Percentiles rank a stretch among this genome's conserved stretches.
Conservation (phyloP, 2,888 invertebrate species). For the Ophioninae sp. region DNA sequence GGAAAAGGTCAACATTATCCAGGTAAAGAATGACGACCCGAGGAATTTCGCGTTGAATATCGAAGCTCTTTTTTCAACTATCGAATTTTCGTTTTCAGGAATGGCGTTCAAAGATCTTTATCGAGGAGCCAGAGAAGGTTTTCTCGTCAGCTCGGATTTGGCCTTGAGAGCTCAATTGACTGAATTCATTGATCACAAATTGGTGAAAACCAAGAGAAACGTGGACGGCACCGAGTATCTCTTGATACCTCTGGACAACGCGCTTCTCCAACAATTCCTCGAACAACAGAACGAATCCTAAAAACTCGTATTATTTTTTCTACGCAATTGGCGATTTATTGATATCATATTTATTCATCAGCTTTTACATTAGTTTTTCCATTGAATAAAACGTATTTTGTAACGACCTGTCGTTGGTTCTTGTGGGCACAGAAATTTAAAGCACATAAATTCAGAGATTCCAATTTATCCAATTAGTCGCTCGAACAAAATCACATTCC, state of each 20-base stretch:
- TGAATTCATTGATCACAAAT: conserved; percentile 97
- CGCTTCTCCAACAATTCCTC: conserved; percentile 89
- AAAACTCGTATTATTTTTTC: conserved; percentile 7
- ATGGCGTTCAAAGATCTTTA: conserved; percentile 95
- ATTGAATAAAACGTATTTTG: conserved; percentile 34
- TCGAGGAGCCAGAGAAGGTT: conserved; percentile 91
- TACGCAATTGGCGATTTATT: neutral
- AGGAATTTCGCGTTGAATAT: conserved; percentile 21
- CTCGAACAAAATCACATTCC: no score
- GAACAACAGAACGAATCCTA: conserved; percentile 82
- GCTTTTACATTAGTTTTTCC: conserved; percentile 18
- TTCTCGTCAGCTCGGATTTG: conserved; percentile 95
- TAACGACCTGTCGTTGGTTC: conserved; percentile 18
- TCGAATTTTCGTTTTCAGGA: conserved; percentile 82
- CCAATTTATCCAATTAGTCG: no score
- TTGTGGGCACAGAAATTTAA: no score
- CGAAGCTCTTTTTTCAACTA: neutral
- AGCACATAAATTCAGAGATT: no score
- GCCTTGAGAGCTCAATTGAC: conserved; percentile 95
- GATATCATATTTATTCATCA: conserved; percentile 21
- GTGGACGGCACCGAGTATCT: conserved; percentile 92
- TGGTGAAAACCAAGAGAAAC: conserved; percentile 91
- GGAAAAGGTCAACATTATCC: conserved; percentile 87
- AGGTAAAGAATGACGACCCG: conserved; percentile 82
- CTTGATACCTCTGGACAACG: conserved; percentile 88